Conservation (phyloP, 2,113 vertebrate genomes). For the Myiozetetes cayanensis region DNA sequence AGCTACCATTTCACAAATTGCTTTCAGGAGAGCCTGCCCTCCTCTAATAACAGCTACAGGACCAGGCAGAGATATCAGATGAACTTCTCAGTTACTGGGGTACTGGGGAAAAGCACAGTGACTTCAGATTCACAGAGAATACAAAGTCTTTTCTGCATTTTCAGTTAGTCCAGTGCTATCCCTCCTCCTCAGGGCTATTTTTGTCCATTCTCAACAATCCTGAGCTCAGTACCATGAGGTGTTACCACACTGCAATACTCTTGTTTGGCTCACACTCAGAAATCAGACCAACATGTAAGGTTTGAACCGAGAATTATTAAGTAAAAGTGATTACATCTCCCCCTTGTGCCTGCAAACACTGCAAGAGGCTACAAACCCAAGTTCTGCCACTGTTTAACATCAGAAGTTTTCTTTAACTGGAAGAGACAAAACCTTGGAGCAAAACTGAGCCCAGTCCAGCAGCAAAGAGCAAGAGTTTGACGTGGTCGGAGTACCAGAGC, state of each 20-base stretch:
- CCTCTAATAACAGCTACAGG: conserved; percentile 48
- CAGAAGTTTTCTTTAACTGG: background rate
- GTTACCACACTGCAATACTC: background rate
- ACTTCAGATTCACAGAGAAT: background rate
- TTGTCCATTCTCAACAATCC: background rate
- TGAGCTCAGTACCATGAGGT: background rate
- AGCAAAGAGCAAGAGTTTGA: background rate
- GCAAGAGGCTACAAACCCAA: background rate
- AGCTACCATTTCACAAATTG: conserved; percentile 70
- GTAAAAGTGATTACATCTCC: conserved; percentile 14
- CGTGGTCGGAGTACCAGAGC: accelerated
- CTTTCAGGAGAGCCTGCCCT: conserved; percentile 61
- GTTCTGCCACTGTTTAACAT: background rate
- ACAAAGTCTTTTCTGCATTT: background rate
- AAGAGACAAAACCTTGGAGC: background rate
- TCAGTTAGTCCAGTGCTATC: background rate
- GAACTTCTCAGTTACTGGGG: conserved; percentile 13
- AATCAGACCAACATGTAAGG: background rate
- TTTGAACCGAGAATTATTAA: background rate
- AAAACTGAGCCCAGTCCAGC: background rate
- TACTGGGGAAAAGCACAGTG: background rate
- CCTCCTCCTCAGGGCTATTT: background rate
- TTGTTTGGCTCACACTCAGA: background rate
- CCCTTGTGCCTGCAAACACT: background rate
- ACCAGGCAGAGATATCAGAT: conserved; percentile 29